Evolutionary conservation across 2,113 vertebrate genomes (phyloP), one percentile per base, ranked within the genome.

Genomic region (Heptranchias perlo): DNA sequence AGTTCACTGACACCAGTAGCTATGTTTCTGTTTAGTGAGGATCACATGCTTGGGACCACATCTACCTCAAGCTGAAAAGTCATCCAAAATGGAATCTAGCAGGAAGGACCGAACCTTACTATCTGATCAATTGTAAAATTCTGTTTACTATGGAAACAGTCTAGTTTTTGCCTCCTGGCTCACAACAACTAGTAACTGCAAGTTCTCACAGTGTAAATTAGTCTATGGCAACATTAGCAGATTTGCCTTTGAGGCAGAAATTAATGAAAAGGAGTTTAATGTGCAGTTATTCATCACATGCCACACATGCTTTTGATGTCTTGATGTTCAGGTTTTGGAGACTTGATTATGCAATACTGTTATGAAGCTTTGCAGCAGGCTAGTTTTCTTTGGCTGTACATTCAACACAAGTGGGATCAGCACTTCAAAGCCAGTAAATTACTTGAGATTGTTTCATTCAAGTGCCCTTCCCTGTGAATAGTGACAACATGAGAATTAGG

Each of bases 261-360:
- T 97, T 96, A 97, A 97, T 97, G 96, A 97, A 96, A 96, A 96
- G 65, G 44, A 67, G 62, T 47, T 95, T 73, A 95, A 69, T 95
- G 96, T 96, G 96, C 95, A 58, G 96, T 97, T 97, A 97, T 98
- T 98, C 97, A 97, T 97, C 97, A 97, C 96, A 97, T 84, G 97
- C 97, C 97, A 97, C 97, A 97, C 97, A 97, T 96, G 96, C 96
- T 97, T 98, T 98, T 98, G 98, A 98, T 97, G 98, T 98, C 97
- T 98, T 97, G 97, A 97, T 97, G 97, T 97, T 98, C 97, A 97
- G 97, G 98, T 98, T 97, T 97, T 98, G 97, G 65, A 97, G 97
- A 97, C 96, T 97, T 96, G 47, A 97, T 97, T 97, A 97, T 97
- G 97, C 97, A 97, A 96, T 92, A 96, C 96, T 96, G 96, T 97